Evolutionary conservation across 2,113 vertebrate species (phyloP), one percentile per base, ranked within the genome.

Genomic region (Origma solitaria): DNA sequence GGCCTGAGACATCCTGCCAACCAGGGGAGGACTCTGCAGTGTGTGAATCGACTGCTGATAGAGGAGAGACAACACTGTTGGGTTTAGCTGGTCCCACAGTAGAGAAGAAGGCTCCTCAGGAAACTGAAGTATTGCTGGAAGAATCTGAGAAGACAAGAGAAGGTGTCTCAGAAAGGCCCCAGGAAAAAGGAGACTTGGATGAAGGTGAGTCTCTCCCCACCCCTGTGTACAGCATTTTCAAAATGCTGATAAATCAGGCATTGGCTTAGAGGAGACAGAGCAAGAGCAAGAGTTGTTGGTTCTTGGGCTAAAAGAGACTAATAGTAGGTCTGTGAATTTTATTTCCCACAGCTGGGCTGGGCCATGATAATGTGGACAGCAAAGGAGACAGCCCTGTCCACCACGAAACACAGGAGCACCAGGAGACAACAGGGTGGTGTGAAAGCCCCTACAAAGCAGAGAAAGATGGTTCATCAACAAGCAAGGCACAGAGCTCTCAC

Each of bases 311-410:
- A 54, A 91, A 18, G 20, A 77, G 13, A 50, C 30, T 35, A 58
- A 96, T 38, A 0, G 0, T 31, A 49, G 12, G 10, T 82, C 65
- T 70, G 45, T 16, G 10, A 62, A 80, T 97, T 94, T 96, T 97
- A 78, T 73, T 95, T 58, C 85, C 64, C 51, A n/a, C 82, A 98
- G 98, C 91, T 28, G 70, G n/a, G 37, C 71, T 83, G 54, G 69
- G 42, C 38, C 56, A 28, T 5, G 13, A 81, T 40, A 31, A 86
- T 76, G 62, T 15, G 21, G 94, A 83, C 21, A 47, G 79, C 82
- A n/a, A 64, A 77, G 85, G 62, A 92, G 76, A 9, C 84, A 81
- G 69, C 40, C 53, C 44, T 71, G 65, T 35, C 60, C 61, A 47
- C 28, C 37, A 83, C 54, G 83, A 93, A 80, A 40, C 47, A 38